A percentile compares a stretch with the other conserved stretches of the same genome.
phyloP scores from a whole-genome alignment of 2,888 invertebrate genomes.

The Cotesia congregata region DNA sequence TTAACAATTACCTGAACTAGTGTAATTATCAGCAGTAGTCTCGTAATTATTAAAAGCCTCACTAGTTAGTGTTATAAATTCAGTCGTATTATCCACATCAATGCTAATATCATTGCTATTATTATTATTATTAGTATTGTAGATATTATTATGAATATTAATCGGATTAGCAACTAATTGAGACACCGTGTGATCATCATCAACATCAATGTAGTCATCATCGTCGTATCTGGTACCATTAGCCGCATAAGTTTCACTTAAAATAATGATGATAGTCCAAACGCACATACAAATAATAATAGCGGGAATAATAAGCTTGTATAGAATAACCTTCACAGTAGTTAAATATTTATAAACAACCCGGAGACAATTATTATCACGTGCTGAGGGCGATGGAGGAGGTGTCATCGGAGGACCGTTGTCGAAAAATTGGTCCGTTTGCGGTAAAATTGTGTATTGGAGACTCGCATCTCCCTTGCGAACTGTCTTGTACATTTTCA shows the following conservation, averaged over 20 bases:
- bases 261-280: constrained; percentile 25
- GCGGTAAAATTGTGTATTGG: constrained; percentile 82
- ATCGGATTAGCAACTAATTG: not conserved
- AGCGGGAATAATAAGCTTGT: constrained; percentile 14
- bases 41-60: not conserved
- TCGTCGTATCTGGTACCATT: not conserved
- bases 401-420: constrained; percentile 48
- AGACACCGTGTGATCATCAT: not conserved
- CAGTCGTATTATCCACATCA: not conserved
- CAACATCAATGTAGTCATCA: constrained; percentile 3
- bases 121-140: not conserved
- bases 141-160: not conserved
- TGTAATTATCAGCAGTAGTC: constrained; percentile 13
- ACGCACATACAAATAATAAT: constrained; percentile 27
- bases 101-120: not conserved
- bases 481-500: constrained; percentile 81
- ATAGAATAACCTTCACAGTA: not conserved
- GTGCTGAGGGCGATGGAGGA: constrained; percentile 40
- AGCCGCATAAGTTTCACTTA: not conserved
- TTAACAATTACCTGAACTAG: constrained; percentile 18
- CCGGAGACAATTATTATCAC: constrained; percentile 48
- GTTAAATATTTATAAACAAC: not conserved
- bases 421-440: constrained; percentile 72
- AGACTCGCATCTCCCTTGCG: constrained; percentile 82
- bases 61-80: not conserved